Percentiles rank a stretch among this genome's conserved stretches.
Conservation (phyloP, 2,888 invertebrate species). For the Antheraea assamensis region DNA sequence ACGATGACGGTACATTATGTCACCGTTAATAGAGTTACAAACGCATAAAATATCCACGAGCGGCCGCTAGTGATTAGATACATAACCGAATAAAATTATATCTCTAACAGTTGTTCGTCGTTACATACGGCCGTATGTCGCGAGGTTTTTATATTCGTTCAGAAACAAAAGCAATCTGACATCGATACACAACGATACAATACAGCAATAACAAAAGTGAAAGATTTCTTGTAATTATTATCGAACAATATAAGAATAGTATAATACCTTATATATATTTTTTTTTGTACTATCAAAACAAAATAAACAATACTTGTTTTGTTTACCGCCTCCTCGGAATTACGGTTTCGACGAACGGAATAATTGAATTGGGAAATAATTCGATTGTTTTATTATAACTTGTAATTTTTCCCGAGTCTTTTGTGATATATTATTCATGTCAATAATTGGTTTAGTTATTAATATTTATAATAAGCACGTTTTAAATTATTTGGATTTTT, state of each 20-base stretch:
- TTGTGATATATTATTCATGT: background rate
- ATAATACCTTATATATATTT: background rate
- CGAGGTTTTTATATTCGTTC: slow-evolving; percentile 34
- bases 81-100: background rate
- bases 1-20: too few relatives aligned
- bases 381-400: background rate
- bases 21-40: too few relatives aligned
- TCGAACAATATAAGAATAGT: slow-evolving; percentile 3
- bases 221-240: slow-evolving; percentile 9
- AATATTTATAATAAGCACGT: too few relatives aligned
- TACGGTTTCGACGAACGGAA: background rate
- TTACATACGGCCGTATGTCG: slow-evolving; percentile 19
- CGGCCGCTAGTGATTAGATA: too few relatives aligned
- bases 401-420: background rate
- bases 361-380: background rate
- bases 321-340: slow-evolving; percentile 2
- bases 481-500: too few relatives aligned
- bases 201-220: slow-evolving; percentile 17
- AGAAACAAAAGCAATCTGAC: slow-evolving; percentile 39
- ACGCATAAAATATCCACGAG: too few relatives aligned
- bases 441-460: background rate
- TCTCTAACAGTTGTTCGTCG: background rate
- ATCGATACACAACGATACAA: slow-evolving; percentile 34
- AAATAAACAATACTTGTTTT: background rate
- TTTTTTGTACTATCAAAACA: background rate